phyloP scores from a whole-genome alignment of 2,888 invertebrate species.

The Cylloceria caligata region DNA sequence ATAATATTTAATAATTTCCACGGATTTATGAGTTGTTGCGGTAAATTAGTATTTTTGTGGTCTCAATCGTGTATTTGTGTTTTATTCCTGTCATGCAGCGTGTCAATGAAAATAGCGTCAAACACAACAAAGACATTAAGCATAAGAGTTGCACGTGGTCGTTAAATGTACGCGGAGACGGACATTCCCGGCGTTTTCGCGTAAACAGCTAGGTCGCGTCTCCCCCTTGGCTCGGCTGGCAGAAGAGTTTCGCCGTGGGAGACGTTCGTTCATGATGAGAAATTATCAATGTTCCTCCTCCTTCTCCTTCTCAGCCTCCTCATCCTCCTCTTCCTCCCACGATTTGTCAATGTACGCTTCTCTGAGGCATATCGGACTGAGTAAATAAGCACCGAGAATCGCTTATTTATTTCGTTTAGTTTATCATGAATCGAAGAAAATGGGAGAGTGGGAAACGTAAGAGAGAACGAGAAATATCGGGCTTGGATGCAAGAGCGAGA shows the following conservation, averaged over 20 bases:
- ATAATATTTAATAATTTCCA: too few species aligned
- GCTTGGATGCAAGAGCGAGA: conserved; percentile 29
- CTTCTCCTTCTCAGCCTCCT: not conserved
- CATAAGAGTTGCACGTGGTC: conserved; percentile 70
- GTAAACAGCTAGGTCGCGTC: conserved; percentile 36
- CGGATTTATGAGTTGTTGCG: not conserved
- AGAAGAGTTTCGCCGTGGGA: not conserved
- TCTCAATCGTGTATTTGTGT: not conserved
- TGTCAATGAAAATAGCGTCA: not conserved
- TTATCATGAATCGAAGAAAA: conserved; percentile 31
- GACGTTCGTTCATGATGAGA: conserved; percentile 32
- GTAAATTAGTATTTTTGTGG: not conserved
- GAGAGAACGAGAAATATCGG: conserved; percentile 17
- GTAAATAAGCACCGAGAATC: not conserved
- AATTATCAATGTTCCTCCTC: conserved; percentile 36
- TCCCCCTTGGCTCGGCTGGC: not conserved
- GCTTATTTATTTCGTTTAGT: conserved; percentile 31
- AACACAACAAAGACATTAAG: not conserved
- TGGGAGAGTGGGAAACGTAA: conserved; percentile 1
- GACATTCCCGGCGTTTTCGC: conserved; percentile 60
- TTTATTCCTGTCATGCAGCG: not conserved
- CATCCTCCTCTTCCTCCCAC: conserved; percentile 9
- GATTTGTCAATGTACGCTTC: conserved; percentile 4
- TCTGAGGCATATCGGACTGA: not conserved
- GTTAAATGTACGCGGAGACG: conserved; percentile 69